A percentile compares a stretch with the other conserved stretches of the same genome.
These are phyloP conservation scores for Rostratula benghalensis DNA, from an alignment of 2,113 vertebrate species.

Conservation along the genomic window DNA sequence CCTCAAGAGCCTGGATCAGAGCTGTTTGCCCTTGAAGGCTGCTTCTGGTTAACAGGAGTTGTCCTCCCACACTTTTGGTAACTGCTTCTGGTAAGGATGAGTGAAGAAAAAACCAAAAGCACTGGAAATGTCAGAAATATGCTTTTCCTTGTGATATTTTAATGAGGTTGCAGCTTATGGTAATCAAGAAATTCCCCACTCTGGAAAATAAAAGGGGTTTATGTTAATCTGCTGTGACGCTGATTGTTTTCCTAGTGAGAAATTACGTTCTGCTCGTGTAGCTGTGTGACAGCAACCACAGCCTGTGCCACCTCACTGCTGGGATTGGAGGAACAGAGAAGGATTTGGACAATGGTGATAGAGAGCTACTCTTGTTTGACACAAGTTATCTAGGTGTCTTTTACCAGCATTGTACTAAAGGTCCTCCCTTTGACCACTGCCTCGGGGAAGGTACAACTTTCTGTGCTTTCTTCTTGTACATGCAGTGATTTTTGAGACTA, in stretches of 20 bases:
- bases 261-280: neutral
- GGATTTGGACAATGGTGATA: neutral
- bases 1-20: conserved; percentile 14
- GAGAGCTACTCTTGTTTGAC: neutral
- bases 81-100: neutral
- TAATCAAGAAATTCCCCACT: conserved; percentile 48
- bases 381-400: neutral
- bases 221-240: conserved; percentile 31
- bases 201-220: conserved; percentile 33
- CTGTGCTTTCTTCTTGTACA: neutral
- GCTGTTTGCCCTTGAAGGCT: conserved; percentile 43
- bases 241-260: conserved; percentile 27
- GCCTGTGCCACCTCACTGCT: fast-evolving
- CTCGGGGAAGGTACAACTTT: neutral
- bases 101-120: neutral
- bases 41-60: conserved; percentile 27
- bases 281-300: neutral
- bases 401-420: neutral
- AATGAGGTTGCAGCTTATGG: conserved; percentile 51
- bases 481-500: neutral
- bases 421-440: neutral
- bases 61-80: conserved; percentile 41
- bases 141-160: conserved; percentile 46
- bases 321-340: neutral
- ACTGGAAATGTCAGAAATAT: conserved; percentile 29